Evolutionary conservation across 2,797 vertebrate species (phyloP).

Genomic region (Eleutherodactylus coqui): DNA sequence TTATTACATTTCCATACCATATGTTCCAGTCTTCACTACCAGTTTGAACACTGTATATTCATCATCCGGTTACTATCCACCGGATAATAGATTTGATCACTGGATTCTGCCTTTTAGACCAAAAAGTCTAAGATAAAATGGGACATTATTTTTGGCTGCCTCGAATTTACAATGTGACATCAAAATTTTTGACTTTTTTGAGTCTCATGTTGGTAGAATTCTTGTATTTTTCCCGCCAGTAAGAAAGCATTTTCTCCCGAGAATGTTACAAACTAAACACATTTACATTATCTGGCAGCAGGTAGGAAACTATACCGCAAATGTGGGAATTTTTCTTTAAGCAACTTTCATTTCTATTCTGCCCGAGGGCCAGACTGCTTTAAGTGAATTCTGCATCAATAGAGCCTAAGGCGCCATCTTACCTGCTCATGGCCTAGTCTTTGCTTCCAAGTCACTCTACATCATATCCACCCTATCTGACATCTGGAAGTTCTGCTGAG

Average conservation of each 20-base stretch:
- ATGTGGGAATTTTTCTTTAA: conserved; percentile 22
- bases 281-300: neutral
- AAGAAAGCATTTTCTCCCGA: neutral
- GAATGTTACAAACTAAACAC: neutral
- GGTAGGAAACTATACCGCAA: conserved; percentile 10
- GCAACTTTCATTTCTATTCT: conserved; percentile 36
- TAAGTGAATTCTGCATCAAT: conserved; percentile 32
- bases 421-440: conserved; percentile 25
- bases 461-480: conserved; percentile 12
- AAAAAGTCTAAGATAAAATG: too few relatives aligned
- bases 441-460: conserved; percentile 20
- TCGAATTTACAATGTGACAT: too few relatives aligned
- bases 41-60: too few relatives aligned
- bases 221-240: neutral
- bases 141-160: too few relatives aligned
- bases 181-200: neutral
- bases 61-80: too few relatives aligned
- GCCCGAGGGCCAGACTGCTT: conserved; percentile 49
- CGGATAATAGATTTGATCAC: too few relatives aligned
- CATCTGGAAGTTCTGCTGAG: conserved; percentile 33
- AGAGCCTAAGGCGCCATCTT: conserved; percentile 50
- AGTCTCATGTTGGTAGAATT: neutral
- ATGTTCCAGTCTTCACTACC: too few relatives aligned
- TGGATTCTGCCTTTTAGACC: too few relatives aligned
- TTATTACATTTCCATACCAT: too few relatives aligned